phyloP scores from a whole-genome alignment of 2,113 vertebrate species.

The Xenopus borealis region DNA sequence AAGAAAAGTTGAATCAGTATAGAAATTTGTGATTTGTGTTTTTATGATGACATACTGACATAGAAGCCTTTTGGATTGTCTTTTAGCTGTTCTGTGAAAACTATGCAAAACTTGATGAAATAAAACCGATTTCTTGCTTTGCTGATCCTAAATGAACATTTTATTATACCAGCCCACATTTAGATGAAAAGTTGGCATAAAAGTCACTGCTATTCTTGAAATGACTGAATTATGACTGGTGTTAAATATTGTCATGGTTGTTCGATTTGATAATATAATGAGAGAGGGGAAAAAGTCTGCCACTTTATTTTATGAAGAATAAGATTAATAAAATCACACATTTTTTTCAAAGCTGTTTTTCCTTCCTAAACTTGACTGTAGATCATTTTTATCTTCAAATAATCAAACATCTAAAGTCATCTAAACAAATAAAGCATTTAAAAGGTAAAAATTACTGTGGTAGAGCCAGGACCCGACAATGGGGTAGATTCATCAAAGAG shows the following conservation, averaged over 20 bases:
- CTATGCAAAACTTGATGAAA: conserved; percentile 30
- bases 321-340: conserved; percentile 1
- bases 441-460: too few species aligned
- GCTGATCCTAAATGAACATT: conserved; percentile 37
- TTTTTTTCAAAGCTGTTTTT: background rate
- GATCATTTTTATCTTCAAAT: background rate
- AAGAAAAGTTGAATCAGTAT: background rate
- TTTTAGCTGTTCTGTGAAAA: conserved; percentile 51
- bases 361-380: background rate
- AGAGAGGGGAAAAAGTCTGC: conserved; percentile 10
- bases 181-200: conserved; percentile 14
- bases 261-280: conserved; percentile 29
- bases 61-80: background rate
- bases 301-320: background rate
- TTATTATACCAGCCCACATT: conserved; percentile 40
- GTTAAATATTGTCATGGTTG: conserved; percentile 14
- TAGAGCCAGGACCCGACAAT: too few species aligned
- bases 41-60: conserved; percentile 34
- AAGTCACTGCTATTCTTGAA: conserved; percentile 20
- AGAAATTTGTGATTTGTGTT: background rate
- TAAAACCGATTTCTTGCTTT: conserved; percentile 40
- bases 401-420: background rate
- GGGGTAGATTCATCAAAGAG: too few species aligned
- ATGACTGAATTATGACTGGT: conserved; percentile 39
- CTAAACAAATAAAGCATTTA: background rate